These are phyloP conservation scores for Ectropis grisescens DNA, from an alignment of 1,140 invertebrate genomes.

Conservation along the genomic window DNA sequence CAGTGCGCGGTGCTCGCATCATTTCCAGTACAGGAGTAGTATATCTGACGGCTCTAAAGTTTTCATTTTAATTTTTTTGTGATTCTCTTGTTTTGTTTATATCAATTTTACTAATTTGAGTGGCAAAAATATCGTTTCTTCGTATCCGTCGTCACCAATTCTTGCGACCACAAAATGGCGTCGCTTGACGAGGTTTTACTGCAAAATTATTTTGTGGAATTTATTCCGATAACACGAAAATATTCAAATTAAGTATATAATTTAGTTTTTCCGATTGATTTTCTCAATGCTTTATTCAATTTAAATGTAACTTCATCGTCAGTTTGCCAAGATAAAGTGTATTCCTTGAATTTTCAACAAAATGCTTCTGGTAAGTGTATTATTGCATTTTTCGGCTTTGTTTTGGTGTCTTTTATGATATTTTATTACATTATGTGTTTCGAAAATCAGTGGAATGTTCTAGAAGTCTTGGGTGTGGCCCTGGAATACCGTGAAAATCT, in stretches of 20 bases:
- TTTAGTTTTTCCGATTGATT: constrained; percentile 30
- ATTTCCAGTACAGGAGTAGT: constrained; percentile 51
- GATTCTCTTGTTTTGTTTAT: constrained; percentile 44
- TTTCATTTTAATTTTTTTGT: constrained; percentile 63
- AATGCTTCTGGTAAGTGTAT: constrained; percentile 69
- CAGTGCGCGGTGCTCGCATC: constrained; percentile 61
- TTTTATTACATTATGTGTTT: constrained; percentile 24
- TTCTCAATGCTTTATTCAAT: constrained; percentile 41
- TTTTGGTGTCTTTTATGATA: constrained; percentile 40
- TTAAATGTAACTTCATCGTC: constrained; percentile 28
- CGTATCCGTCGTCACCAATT: constrained; percentile 67
- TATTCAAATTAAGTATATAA: constrained; percentile 31
- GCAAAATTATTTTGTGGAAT: constrained; percentile 61
- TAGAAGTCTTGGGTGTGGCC: constrained; percentile 62
- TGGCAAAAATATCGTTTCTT: constrained; percentile 51
- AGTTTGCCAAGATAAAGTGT: constrained; percentile 44
- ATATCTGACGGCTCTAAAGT: constrained; percentile 55
- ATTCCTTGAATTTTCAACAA: constrained; percentile 47
- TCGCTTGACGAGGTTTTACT: constrained; percentile 67
- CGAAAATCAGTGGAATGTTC: constrained; percentile 35
- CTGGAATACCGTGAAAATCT: constrained; percentile 42
- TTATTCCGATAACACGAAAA: constrained; percentile 37
- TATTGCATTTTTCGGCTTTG: constrained; percentile 35
- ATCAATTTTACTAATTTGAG: constrained; percentile 40
- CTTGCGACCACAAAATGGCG: constrained; percentile 70